phyloP scores from a whole-genome alignment of 2,888 invertebrate genomes.

The Heliconius ethilla region DNA sequence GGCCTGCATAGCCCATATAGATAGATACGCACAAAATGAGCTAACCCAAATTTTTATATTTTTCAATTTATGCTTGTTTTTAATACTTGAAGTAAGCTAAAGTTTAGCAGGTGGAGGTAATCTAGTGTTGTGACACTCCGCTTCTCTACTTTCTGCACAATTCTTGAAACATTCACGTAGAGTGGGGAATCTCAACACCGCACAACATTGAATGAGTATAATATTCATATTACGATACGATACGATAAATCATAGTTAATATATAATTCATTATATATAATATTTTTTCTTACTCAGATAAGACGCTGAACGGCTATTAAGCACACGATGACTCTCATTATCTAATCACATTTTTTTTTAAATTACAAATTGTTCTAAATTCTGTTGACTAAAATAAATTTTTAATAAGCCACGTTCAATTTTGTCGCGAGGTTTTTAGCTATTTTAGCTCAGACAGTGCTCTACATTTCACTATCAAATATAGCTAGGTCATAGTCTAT shows the following conservation, averaged over 20 bases:
- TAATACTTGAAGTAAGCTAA: background rate
- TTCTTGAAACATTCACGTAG: too few species aligned
- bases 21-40: slow-evolving; percentile 32
- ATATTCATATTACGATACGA: too few species aligned
- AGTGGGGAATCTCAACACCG: too few species aligned
- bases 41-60: slow-evolving; percentile 32
- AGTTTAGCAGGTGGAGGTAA: background rate
- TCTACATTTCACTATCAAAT: slow-evolving; percentile 19
- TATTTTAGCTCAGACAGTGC: slow-evolving; percentile 26
- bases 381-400: background rate
- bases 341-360: too few species aligned
- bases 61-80: background rate
- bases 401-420: background rate
- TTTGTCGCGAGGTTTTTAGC: slow-evolving; percentile 19
- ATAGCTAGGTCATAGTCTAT: slow-evolving; percentile 17
- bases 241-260: too few species aligned
- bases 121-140: background rate
- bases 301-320: too few species aligned
- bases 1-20: slow-evolving; percentile 46
- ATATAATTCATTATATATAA: too few species aligned
- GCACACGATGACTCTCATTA: too few species aligned
- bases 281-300: too few species aligned
- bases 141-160: too few species aligned
- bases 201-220: too few species aligned
- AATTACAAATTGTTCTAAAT: too few species aligned